Conservation (phyloP, 2,888 invertebrate species). For the Perizoma flavofasciatum region DNA sequence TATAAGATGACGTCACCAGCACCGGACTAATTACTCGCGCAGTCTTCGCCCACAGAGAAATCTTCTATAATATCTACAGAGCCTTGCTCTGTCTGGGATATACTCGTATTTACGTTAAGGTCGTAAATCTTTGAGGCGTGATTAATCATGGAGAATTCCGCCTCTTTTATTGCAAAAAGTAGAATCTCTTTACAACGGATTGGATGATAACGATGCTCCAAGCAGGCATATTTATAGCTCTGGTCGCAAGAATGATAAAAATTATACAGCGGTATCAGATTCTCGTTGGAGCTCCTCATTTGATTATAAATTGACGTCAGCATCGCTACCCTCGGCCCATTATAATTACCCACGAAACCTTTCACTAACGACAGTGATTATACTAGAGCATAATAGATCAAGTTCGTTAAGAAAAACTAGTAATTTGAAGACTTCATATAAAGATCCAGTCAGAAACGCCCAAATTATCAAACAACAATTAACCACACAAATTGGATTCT, state of each 20-base stretch:
- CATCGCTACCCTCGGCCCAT: not conserved
- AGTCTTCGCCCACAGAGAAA: constrained; percentile 3
- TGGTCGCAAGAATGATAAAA: no score
- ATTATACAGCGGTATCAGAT: no score
- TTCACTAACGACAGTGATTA: no score
- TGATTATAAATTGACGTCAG: not conserved
- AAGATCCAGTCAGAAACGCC: no score
- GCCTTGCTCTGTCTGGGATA: not conserved
- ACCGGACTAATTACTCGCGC: constrained; percentile 12
- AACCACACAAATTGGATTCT: constrained; percentile 18
- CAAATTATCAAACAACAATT: constrained; percentile 1
- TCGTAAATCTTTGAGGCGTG: constrained; percentile 24
- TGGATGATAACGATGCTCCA: not conserved
- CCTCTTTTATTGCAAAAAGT: constrained; percentile 19
- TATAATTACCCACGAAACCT: no score
- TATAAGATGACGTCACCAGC: constrained; percentile 20
- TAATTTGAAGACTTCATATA: no score
- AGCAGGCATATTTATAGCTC: not conserved
- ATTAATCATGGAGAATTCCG: constrained; percentile 25
- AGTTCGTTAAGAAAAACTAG: no score
- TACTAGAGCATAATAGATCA: no score
- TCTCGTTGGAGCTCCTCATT: no score
- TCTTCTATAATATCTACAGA: not conserved
- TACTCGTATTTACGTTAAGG: constrained; percentile 2
- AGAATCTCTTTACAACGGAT: constrained; percentile 11